Conservation (phyloP, 2,113 vertebrate species). For the Coreoperca whiteheadi region DNA sequence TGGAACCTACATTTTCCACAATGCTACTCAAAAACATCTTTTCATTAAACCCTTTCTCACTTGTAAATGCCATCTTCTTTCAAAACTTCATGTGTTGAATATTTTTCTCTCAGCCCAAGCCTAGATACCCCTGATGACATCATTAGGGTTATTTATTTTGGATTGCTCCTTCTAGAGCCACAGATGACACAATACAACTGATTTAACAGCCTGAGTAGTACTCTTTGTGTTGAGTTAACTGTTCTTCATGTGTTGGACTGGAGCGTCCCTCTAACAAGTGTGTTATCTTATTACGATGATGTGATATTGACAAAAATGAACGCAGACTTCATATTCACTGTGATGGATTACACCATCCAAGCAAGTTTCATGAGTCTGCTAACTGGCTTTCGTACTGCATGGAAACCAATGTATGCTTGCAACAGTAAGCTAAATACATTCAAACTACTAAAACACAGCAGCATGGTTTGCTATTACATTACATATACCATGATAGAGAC, state of each 20-base stretch:
- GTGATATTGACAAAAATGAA: neutral
- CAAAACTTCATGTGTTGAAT: neutral
- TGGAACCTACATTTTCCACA: neutral
- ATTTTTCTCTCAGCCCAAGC: neutral
- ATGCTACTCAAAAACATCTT: neutral
- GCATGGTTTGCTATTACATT: neutral
- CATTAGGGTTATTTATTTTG: neutral
- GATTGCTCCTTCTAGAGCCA: too few relatives aligned
- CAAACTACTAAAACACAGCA: neutral
- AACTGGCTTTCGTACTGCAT: too few relatives aligned
- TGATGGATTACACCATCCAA: neutral
- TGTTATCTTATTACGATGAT: neutral
- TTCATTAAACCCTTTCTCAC: neutral
- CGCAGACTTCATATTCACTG: neutral
- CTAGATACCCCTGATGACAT: neutral
- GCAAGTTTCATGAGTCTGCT: neutral
- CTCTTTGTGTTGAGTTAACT: too few relatives aligned
- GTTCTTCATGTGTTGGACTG: too few relatives aligned
- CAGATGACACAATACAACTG: too few relatives aligned
- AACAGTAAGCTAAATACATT: neutral
- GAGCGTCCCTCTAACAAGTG: too few relatives aligned
- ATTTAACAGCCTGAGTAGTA: too few relatives aligned
- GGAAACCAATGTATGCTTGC: neutral
- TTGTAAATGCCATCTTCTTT: neutral
- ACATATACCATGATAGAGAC: neutral